Base-by-base conservation (phyloP, 2,797 vertebrate genomes). In the Phataginus tricuspis region DNA sequence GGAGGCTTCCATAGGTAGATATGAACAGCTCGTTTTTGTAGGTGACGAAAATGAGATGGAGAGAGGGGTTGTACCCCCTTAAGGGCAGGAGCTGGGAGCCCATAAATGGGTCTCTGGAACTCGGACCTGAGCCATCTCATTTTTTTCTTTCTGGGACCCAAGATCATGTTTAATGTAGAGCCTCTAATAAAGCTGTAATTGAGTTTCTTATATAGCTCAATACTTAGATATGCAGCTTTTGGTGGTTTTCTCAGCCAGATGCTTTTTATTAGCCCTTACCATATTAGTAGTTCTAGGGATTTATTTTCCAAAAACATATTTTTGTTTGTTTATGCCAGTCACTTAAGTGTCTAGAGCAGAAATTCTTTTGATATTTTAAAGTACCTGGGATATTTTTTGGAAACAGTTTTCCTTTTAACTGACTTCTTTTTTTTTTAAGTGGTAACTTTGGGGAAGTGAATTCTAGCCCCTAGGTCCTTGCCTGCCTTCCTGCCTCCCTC, bases 331-430 rank as follows among this genome's bases (percentile, higher is more conserved):
- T 74, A 31, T 83, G 31, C 12, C 9, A 4, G 74, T 93, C 68
- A 5, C 13, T 49, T 53, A 45, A 31, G n/a, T 89, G 80, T 34
- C 68, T n/a, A n/a, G n/a, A 80, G 64, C 39, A 83, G 42, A 74
- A 86, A 31, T 79, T 78, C 84, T 64, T 29, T 80, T 80, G 66
- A 25, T 78, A n/a, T 94, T 84, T 82, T 51, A 72, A 71, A 91
- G 68, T 63, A 29, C 49, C 25, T 42, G 34, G 27, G 31, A 64
- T 19, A 31, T 72, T 75, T 90, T 61, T 37, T 8, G 63, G 39
- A 45, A 75, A 53, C 21, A 74, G 39, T 57, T 18, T 53, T 64
- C 5, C 15, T 53, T 42, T n/a, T 31, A 2, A 2, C 21, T 37
- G 64, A 71, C 92, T 71, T 16, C 10, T n/a, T 79, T 80, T 45